Evolutionary conservation across 2,113 vertebrate genomes (phyloP).

Genomic region (Elephantulus edwardii): DNA sequence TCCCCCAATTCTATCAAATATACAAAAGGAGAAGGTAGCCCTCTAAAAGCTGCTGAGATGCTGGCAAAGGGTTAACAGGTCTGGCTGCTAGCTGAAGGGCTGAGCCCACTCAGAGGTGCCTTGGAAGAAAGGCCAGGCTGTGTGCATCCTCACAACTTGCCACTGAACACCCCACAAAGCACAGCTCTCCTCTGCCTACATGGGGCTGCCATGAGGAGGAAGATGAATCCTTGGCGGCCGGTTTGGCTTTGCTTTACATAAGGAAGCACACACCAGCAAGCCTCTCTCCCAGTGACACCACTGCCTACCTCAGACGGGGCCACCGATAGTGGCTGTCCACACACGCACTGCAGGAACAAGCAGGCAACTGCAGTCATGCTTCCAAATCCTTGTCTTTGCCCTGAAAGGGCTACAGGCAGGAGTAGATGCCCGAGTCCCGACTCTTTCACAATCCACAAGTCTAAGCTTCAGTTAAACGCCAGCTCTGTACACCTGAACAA

Average conservation of each 20-base stretch:
- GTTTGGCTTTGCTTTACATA: neutral
- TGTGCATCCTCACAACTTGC: neutral
- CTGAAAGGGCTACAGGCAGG: neutral
- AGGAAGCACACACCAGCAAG: neutral
- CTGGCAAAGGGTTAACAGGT: neutral
- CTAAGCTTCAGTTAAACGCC: neutral
- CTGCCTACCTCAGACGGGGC: conserved; percentile 86
- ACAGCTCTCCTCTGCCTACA: neutral
- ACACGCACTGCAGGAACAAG: conserved; percentile 89
- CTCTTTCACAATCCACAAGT: neutral
- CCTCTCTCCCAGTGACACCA: neutral
- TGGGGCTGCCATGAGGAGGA: neutral
- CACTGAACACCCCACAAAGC: neutral
- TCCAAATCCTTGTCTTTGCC: neutral
- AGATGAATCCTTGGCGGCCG: neutral
- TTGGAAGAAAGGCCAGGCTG: neutral
- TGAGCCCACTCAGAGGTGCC: neutral
- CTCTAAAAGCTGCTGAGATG: no score
- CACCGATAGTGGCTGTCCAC: conserved; percentile 78
- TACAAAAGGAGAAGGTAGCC: neutral
- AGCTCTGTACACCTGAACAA: neutral
- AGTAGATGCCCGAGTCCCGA: neutral
- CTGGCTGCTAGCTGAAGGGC: neutral
- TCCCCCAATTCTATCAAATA: neutral
- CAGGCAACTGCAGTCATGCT: conserved; percentile 82